These are phyloP conservation scores for Oligia strigilis DNA, from an alignment of 2,888 invertebrate species.

Conservation along the genomic window DNA sequence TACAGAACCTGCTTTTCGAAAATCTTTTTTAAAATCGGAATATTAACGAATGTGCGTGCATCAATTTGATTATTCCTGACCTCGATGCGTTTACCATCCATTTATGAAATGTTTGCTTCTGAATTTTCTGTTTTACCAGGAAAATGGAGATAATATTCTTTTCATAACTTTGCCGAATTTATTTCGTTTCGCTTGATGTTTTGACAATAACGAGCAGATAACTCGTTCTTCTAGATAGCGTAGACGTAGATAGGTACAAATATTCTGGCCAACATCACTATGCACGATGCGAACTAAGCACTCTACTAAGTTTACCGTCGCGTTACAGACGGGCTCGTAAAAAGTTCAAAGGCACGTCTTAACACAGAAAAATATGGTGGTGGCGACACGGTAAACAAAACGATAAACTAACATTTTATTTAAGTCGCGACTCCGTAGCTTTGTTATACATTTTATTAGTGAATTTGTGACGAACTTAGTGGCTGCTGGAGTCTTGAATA, in stretches of 20 bases:
- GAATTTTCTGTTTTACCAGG: conserved; percentile 7
- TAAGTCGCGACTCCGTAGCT: conserved; percentile 68
- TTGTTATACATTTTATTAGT: conserved; percentile 59
- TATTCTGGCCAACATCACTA: conserved; percentile 17
- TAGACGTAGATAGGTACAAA: conserved; percentile 6
- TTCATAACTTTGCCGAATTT: background rate
- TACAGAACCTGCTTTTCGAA: no score
- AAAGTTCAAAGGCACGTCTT: conserved; percentile 74
- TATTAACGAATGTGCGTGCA: conserved; percentile 15
- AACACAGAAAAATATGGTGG: conserved; percentile 75
- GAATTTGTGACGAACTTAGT: conserved; percentile 17
- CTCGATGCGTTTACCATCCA: conserved; percentile 11
- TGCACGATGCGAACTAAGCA: conserved; percentile 51
- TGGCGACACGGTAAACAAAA: conserved; percentile 83
- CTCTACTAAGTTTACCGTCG: conserved; percentile 63
- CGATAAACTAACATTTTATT: conserved; percentile 83
- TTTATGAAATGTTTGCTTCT: conserved; percentile 23
- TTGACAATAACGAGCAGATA: background rate
- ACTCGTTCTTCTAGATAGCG: background rate
- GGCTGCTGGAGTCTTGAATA: background rate
- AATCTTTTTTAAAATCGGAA: background rate
- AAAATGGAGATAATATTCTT: conserved; percentile 8
- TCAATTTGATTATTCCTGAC: conserved; percentile 16
- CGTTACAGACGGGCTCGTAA: conserved; percentile 72
- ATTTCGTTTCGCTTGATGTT: background rate